Evolutionary conservation across 2,888 invertebrate genomes (phyloP), one percentile per base, ranked within the genome.

Genomic region (Ditylenchus weischeri): DNA sequence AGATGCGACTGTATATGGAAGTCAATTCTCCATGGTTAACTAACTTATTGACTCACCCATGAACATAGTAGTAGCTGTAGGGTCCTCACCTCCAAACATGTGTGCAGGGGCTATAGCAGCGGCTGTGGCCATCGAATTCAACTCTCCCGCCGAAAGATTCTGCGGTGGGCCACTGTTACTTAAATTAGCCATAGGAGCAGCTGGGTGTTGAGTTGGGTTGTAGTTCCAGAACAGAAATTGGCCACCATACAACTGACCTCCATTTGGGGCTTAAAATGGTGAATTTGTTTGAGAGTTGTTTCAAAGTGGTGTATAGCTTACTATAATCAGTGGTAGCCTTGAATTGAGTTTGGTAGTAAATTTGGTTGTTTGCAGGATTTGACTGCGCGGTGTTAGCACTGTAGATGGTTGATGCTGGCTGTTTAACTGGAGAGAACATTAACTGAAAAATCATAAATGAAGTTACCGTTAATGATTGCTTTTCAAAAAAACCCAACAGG

Each of bases 371-470:
- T 21, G 36, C 29, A 19, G 35, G 19, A 36, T 15, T 21, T 19
- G 13, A 15, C 13, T 36, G 23, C 4, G 23, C 23, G n/a, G 21
- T 11, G 54, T 54, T 29, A 7, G 54, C 21, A 13, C 7, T 21
- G 48, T 62, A 62, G 23, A 62, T n/a, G n/a, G 36, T 19, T 11
- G 48, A 47, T n/a, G 48, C 38, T 47, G 23, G n/a, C n/a, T 62
- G 62, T 8, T 62, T 62, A 8, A 48, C 23, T 48, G 62, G 62
- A 21, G 62, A 36, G 48, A 62, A 62, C 23, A 62, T 62, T 2
- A 23, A 2, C 43, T 43, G 47, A 62, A 59, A 7, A 36, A 21
- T 13, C 6, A 19, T 36, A 59, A 38, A 29, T 29, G 5, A 29
- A 29, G 2, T 2, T 29, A 29, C 29, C 5, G 5, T 2, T 29